Conservation (phyloP, 2,797 vertebrate species). For the Crotalus adamanteus region DNA sequence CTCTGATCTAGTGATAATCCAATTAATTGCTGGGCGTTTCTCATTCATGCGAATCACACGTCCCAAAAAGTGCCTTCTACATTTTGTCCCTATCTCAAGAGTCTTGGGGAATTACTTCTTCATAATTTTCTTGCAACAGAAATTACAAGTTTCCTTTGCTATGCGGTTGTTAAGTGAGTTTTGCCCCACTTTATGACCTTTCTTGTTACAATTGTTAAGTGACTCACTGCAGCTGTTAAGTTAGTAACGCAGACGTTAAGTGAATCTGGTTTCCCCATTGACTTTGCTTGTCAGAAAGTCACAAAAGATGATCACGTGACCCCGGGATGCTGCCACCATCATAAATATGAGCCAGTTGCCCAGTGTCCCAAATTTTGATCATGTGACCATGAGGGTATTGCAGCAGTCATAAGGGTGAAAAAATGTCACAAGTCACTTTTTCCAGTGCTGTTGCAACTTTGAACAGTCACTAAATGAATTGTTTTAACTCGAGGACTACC, state of each 20-base stretch:
- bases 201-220: no score
- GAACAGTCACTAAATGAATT: not conserved
- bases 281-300: not conserved
- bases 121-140: no score
- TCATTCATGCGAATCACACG: no score
- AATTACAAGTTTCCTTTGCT: not conserved
- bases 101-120: no score
- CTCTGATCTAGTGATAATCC: no score
- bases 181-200: no score
- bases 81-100: no score
- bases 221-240: no score
- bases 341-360: not conserved
- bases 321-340: not conserved
- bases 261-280: not conserved
- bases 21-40: no score
- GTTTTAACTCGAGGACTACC: not conserved
- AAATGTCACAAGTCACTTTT: not conserved
- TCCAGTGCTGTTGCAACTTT: not conserved
- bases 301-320: not conserved
- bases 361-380: not conserved
- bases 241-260: not conserved
- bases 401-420: not conserved
- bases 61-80: no score
- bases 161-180: not conserved
- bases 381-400: accelerated